A percentile compares a stretch with the other conserved stretches of the same genome.
phyloP scores from a whole-genome alignment of 2,888 invertebrate species.

The Hemicrepidius hirtus region DNA sequence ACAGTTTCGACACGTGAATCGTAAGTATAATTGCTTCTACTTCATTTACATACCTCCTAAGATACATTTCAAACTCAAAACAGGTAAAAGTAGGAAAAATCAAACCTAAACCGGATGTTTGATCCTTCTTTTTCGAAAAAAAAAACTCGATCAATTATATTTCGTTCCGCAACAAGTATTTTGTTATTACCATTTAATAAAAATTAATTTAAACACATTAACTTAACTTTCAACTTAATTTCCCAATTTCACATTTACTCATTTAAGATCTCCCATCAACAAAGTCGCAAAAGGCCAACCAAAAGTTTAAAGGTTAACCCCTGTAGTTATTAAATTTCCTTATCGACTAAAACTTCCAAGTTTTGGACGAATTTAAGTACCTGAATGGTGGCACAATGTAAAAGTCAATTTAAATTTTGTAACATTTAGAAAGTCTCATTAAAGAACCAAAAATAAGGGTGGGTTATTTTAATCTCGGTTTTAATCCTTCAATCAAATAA shows the following conservation, averaged over 20 bases:
- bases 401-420: slow-evolving; percentile 12
- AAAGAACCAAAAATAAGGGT: slow-evolving; percentile 8
- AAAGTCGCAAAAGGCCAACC: not conserved
- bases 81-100: too few species aligned
- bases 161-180: slow-evolving; percentile 7
- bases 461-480: slow-evolving; percentile 20
- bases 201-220: not conserved
- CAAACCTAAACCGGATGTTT: too few species aligned
- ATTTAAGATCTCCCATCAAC: too few species aligned
- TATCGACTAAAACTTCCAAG: not conserved
- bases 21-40: slow-evolving; percentile 41
- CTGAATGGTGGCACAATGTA: not conserved
- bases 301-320: slow-evolving; percentile 27
- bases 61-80: too few species aligned
- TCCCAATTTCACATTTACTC: too few species aligned
- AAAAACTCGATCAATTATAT: not conserved
- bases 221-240: too few species aligned
- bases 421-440: not conserved
- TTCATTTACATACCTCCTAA: too few species aligned
- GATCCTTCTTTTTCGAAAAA: not conserved
- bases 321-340: slow-evolving; percentile 4
- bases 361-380: not conserved
- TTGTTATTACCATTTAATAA: not conserved
- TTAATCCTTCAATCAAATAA: slow-evolving; percentile 20
- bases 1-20: slow-evolving; percentile 52